Conservation (phyloP, 2,888 invertebrate species). For the Pollenia amentaria region DNA sequence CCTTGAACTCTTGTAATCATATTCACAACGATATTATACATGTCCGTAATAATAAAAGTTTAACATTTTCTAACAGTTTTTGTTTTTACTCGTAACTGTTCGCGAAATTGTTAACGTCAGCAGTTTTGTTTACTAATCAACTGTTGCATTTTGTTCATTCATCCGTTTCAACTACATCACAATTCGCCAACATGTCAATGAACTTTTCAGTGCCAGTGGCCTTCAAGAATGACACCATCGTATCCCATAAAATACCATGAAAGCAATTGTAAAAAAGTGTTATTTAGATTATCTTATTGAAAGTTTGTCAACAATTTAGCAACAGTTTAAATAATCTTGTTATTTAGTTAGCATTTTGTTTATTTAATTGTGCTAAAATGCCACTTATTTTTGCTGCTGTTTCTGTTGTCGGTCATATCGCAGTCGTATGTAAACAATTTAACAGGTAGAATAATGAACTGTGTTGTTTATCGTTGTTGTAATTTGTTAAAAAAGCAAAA, state of each 20-base stretch:
- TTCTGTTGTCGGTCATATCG: too few relatives aligned
- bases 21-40: too few relatives aligned
- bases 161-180: conserved; percentile 3
- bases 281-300: conserved; percentile 21
- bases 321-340: conserved; percentile 40
- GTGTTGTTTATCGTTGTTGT: background rate
- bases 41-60: too few relatives aligned
- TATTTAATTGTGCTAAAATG: conserved; percentile 17
- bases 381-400: background rate
- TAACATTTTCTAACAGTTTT: too few relatives aligned
- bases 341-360: conserved; percentile 8
- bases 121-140: conserved; percentile 43
- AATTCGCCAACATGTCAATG: conserved; percentile 24
- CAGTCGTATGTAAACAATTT: conserved; percentile 7
- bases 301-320: conserved; percentile 61
- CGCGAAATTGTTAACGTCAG: too few relatives aligned
- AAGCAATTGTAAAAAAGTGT: background rate
- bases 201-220: conserved; percentile 20
- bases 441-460: conserved; percentile 2
- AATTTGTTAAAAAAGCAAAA: conserved; percentile 1
- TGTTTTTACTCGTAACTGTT: too few relatives aligned
- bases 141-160: conserved; percentile 47
- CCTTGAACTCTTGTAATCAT: conserved; percentile 23
- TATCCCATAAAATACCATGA: conserved; percentile 1
- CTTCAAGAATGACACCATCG: background rate